Evolutionary conservation across 2,113 vertebrate genomes (phyloP), one percentile per base, ranked within the genome.

Genomic region (Oriolus oriolus): DNA sequence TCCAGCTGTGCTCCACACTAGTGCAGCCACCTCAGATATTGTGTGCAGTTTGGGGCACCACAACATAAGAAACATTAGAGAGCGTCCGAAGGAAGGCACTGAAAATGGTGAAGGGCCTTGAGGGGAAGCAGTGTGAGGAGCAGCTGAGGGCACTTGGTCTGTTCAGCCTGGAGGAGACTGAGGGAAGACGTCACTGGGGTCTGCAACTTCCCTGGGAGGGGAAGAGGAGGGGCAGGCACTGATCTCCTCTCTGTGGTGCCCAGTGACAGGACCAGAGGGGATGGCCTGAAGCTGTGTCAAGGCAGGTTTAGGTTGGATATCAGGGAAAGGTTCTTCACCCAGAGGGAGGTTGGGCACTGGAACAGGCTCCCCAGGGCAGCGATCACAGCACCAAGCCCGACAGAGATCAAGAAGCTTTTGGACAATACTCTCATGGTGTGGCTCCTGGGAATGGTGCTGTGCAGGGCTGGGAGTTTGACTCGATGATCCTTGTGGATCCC

Each of bases 401-500:
- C 21, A 66, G 71, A 57, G 21, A 5, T 50, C 44, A 50, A 31
- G 21, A 50, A 42, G 13, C 31, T 50, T 66, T 30, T 26, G 52
- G 52, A 66, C 26, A 76, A 50, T 49, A 6, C 26, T 66, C 10
- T 42, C 4, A 26, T 13, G 13, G 13, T 30, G 13, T 41, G 70
- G 42, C 17, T n/a, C 16, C 17, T 66, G 30, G 44, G 30, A 75
- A 66, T 35, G 31, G 6, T 76, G 44, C 26, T 76, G 16, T 31
- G 11, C 13, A 42, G 31, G 16, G 13, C 52, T 44, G 14, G 21
- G 31, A 76, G 26, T 8, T 68, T 37, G 26, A 33, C 27, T 6
- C 0, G 0, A 11, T 26, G 13, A 59, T 35, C 20, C 20, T 31
- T 3, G 1, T 42, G 26, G 13, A 27, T 42, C 37, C 53, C 31